phyloP scores from a whole-genome alignment of 37 sponge, comb jelly and placozoan genomes.

The Geodia barretti region DNA sequence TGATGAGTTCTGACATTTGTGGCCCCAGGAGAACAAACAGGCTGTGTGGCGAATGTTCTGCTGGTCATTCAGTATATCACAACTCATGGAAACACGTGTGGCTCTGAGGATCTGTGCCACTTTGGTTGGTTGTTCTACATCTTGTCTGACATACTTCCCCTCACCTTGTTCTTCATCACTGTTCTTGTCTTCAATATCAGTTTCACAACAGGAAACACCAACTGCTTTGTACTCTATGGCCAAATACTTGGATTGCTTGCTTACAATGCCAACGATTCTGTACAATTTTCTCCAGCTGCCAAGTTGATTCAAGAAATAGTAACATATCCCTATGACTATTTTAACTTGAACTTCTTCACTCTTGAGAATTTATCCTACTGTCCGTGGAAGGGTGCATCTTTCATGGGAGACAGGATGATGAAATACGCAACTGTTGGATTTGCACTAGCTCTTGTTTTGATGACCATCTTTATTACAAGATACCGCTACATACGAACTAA shows the following conservation, averaged over 20 bases:
- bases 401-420: constrained; percentile 34
- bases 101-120: not conserved
- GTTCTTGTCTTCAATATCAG: constrained; percentile 26
- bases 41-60: constrained; percentile 30
- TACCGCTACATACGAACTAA: too few relatives aligned
- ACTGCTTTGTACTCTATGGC: constrained; percentile 33
- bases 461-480: not conserved
- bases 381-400: constrained; percentile 39
- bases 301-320: not conserved
- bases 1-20: constrained; percentile 20
- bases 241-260: constrained; percentile 28
- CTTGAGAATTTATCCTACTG: constrained; percentile 46
- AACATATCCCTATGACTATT: not conserved
- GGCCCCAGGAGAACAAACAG: constrained; percentile 12
- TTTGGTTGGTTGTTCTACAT: constrained; percentile 36
- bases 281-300: not conserved
- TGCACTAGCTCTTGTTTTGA: constrained; percentile 10
- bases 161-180: constrained; percentile 23
- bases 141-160: constrained; percentile 46
- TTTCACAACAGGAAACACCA: constrained; percentile 42
- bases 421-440: constrained; percentile 35
- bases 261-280: constrained; percentile 9
- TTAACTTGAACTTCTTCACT: constrained; percentile 50
- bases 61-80: constrained; percentile 16
- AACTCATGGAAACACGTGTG: constrained; percentile 19